Base-by-base conservation (phyloP, 2,888 invertebrate species). In the Synanthedon tipuliformis region DNA sequence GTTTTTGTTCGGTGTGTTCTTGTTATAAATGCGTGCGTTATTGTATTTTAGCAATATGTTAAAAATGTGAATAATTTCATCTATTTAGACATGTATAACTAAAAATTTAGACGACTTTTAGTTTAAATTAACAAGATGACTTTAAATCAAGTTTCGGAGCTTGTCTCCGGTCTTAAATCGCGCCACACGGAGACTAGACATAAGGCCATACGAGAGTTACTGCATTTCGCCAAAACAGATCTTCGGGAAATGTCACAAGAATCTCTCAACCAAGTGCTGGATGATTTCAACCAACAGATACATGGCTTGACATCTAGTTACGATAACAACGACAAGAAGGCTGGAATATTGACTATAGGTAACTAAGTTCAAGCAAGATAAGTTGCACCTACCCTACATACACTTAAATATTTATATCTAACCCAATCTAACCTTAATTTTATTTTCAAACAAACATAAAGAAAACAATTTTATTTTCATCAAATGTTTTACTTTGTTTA, bases 271-370 rank as follows among this genome's bases (percentile, higher is more conserved):
- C 89, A 91, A 54, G 95, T 97, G 66, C 92, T 98, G 74, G 98
- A 98, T 72, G 95, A 96, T 59, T 96, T 98, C 69, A 97, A 97
- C 75, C 95, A 96, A 73, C 95, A 96, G 68, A 97, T 98, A 60
- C 96, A 95, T 73, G 94, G 95, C 69, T 94, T 98, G 94, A 96
- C 97, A 4, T 94, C 95, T 16, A 95, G 96, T 63, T 92, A 93
- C 41, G 97, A 98, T 75, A 92, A 94, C 48, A 95, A 95, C 78
- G 98, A 98, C 72, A 96, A 95, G 71, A 97, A 96, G 84, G 98
- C 97, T 54, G 98, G 97, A 52, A 96, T 98, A 62, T 84, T 98
- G 27, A 96, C 96, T 2, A 98, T 98, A 70, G 92, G 94, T 94
- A 75, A 40, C 23, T 50, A 34, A 23, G 23, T 23, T 23, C 23